Percentiles rank a stretch among this genome's conserved stretches.
Evolutionary conservation across 2,888 invertebrate genomes (phyloP).

Genomic region (Caenorhabditis wallacei): DNA sequence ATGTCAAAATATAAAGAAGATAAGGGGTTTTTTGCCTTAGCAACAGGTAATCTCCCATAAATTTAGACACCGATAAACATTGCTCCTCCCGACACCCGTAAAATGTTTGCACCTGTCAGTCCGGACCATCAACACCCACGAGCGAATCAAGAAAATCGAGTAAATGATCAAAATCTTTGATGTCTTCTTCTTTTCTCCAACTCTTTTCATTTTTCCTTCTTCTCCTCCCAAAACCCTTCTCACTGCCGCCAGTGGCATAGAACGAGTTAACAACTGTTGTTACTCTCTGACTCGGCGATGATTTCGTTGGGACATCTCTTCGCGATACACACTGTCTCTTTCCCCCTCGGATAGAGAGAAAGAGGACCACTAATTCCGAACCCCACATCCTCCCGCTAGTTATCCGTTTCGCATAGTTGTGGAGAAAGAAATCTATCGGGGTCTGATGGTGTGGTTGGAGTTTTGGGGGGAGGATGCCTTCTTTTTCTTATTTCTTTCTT

Average conservation of each 20-base stretch:
- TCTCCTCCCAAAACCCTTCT: not conserved
- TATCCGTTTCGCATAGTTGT: conserved; percentile 65
- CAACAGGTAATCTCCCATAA: too few species aligned
- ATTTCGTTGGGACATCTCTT: conserved; percentile 46
- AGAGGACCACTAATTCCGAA: conserved; percentile 67
- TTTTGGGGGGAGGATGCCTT: not conserved
- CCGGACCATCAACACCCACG: conserved; percentile 43
- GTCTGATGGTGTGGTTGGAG: conserved; percentile 7
- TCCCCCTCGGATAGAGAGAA: not conserved
- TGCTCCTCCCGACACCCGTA: not conserved
- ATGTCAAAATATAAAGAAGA: conserved; percentile 3
- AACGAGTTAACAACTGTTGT: conserved; percentile 70
- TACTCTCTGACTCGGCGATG: conserved; percentile 62
- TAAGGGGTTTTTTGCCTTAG: too few species aligned
- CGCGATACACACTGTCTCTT: conserved; percentile 20
- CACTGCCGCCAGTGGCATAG: conserved; percentile 51
- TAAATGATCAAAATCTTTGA: conserved; percentile 60
- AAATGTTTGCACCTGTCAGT: conserved; percentile 50
- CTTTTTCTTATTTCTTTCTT: conserved; percentile 29
- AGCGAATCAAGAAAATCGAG: conserved; percentile 43
- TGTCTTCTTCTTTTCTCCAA: conserved; percentile 28
- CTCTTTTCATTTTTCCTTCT: not conserved
- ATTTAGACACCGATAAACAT: too few species aligned
- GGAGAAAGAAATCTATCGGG: not conserved
- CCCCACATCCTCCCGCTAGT: conserved; percentile 62